Evolutionary conservation across 2,888 invertebrate species (phyloP).

Genomic region (Ashinkailepas kermadecensis): DNA sequence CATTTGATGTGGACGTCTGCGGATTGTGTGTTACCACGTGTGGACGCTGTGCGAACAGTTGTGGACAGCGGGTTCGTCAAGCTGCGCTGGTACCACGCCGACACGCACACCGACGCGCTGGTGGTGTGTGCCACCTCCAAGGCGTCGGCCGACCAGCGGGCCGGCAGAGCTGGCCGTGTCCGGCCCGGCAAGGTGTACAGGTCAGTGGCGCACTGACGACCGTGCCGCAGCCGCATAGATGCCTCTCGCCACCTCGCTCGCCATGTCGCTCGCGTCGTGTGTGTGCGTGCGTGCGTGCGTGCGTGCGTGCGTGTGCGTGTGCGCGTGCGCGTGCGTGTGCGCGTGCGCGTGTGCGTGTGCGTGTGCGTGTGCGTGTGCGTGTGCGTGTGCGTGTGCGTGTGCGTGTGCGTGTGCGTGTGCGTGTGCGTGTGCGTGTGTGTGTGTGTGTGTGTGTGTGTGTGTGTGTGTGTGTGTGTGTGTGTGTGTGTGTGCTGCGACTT

Average conservation of each 20-base stretch:
- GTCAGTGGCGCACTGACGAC: conserved; percentile 41
- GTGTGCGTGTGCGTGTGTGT: too few species aligned
- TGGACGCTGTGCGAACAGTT: conserved; percentile 51
- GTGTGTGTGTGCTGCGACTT: too few species aligned
- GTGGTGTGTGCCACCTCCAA: conserved; percentile 72
- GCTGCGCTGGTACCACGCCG: conserved; percentile 76
- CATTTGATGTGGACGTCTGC: not conserved
- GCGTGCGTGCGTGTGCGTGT: not conserved
- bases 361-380: too few species aligned
- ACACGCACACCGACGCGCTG: conserved; percentile 74
- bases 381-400: too few species aligned
- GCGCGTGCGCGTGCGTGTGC: too few species aligned
- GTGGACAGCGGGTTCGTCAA: conserved; percentile 96
- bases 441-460: too few species aligned
- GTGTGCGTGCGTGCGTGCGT: conserved; percentile 8
- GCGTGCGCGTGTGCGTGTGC: too few species aligned
- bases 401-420: too few species aligned
- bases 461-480: too few species aligned
- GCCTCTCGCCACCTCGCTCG: too few species aligned
- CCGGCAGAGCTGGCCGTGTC: conserved; percentile 84
- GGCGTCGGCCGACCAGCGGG: conserved; percentile 83
- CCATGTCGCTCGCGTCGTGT: too few species aligned
- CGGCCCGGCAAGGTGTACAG: conserved; percentile 75
- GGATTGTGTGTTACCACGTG: not conserved
- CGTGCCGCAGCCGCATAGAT: not conserved